Evolutionary conservation across 1,140 invertebrate genomes (phyloP), one percentile per base, ranked within the genome.

Genomic region (Pseudomyrmex dendroicus): DNA sequence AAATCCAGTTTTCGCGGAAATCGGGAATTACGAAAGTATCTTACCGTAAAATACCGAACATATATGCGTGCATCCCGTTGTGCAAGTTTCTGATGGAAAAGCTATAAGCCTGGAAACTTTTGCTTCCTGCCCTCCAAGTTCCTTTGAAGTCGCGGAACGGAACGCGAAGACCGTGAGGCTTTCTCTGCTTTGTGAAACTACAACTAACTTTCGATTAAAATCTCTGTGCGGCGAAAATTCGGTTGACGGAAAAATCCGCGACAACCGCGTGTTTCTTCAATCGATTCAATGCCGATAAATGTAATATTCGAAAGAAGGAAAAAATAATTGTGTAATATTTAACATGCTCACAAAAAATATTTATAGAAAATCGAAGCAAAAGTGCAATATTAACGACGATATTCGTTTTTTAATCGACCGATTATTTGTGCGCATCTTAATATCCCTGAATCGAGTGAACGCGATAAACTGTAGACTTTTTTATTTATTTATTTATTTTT

Each of bases 121-220:
- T 67, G 56, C 62, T 72, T 57, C 61, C 59, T 17, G 2, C 44
- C 35, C 7, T n/a, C 35, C 62, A 62, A 44, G 64, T 86, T 84
- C 63, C 84, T 85, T 89, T 83, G 67, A 85, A 84, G 73, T 70
- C 83, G 67, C 35, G 35, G 35, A 56, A 61, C 76, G 84, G 57
- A 84, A 80, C 76, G 54, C 17, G 66, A 80, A 80, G 77, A 61
- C 61, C 59, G 68, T n/a, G 22, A 13, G 5, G 35, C 5, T 7
- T 35, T 5, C 35, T 0, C 35, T 22, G 86, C 84, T 89, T 90
- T 85, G 88, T 84, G 86, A 83, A 86, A 85, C 85, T 85, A 13
- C 63, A 84, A 89, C 86, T 77, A 88, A 87, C 84, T 91, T 89
- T 84, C 86, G 89, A 90, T 91, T 87, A 86, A 83, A 90, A 86